Evolutionary conservation across 2,888 invertebrate species (phyloP), one percentile per base, ranked within the genome.

Genomic region (Acleris literana): DNA sequence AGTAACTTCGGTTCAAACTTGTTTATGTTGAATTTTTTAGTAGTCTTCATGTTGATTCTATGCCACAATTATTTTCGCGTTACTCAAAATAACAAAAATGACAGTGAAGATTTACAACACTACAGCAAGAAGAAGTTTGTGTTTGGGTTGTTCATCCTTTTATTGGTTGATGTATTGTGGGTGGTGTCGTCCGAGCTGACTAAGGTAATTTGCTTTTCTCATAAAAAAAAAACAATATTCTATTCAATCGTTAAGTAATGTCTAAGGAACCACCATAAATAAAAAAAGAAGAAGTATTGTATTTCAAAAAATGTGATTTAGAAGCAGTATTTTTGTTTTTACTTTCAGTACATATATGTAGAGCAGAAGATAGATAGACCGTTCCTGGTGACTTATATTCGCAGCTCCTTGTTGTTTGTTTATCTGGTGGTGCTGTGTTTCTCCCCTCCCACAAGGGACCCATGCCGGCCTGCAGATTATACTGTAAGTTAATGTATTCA

Each of bases 101-200:
- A 74, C 69, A 88, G 88, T 76, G 90, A 91, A 86, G 88, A 80
- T 70, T 78, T 72, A 43, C 87, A 86, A 71, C 84, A 85, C 71
- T 80, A 80, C 69, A 87, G 86, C 73, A 88, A 84, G 72, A 86
- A 84, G 76, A 88, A 90, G 81, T 94, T 98, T 76, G 93, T 97
- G 69, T 93, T 98, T 78, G 99, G 99, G 77, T 93, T 98, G 74
- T 94, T 97, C 78, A 94, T 99, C 76, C 93, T 99, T 70, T 88
- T 99, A 73, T 90, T 99, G 78, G 99, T 99, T 74, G 98, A 99
- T 91, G 93, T 99, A 67, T 95, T 99, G 79, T 99, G 99, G 99
- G 99, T 99, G 62, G 95, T 97, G 62, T 99, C 98, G 58, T 97
- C 98, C 48, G 98, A 99, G 93, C 93, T 99, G 69, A 98, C 98